phyloP scores from a whole-genome alignment of 2,888 invertebrate genomes.

The Rutpela maculata region DNA sequence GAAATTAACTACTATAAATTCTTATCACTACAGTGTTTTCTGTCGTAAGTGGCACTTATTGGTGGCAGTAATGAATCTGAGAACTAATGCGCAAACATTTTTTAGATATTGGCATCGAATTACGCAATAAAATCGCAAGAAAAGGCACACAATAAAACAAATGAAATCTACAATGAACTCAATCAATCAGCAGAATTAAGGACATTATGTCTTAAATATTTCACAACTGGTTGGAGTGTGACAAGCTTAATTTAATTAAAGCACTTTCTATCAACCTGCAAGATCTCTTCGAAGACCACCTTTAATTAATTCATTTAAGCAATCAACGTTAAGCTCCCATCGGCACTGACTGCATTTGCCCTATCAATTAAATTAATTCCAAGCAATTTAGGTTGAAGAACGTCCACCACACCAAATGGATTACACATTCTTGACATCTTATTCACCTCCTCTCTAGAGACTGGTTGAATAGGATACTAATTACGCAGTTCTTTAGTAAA shows the following conservation, averaged over 20 bases:
- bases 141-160: neutral
- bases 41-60: neutral
- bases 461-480: neutral
- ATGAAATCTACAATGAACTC: neutral
- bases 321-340: conserved; percentile 50
- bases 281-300: conserved; percentile 45
- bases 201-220: conserved; percentile 5
- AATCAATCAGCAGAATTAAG: conserved; percentile 2
- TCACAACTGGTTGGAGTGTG: neutral
- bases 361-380: conserved; percentile 31
- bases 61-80: neutral
- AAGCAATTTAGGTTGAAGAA: conserved; percentile 12
- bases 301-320: conserved; percentile 53
- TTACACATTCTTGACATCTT: conserved; percentile 3
- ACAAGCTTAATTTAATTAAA: conserved; percentile 36
- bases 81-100: neutral
- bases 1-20: too few relatives aligned
- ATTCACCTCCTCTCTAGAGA: neutral
- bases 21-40: neutral
- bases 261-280: conserved; percentile 37
- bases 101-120: neutral
- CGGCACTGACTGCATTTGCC: conserved; percentile 42
- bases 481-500: neutral
- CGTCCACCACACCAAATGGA: neutral
- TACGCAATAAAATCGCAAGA: neutral